Percentiles rank a stretch among this genome's conserved stretches.
phyloP scores from a whole-genome alignment of 2,888 invertebrate genomes.

The Epiblema foenella region DNA sequence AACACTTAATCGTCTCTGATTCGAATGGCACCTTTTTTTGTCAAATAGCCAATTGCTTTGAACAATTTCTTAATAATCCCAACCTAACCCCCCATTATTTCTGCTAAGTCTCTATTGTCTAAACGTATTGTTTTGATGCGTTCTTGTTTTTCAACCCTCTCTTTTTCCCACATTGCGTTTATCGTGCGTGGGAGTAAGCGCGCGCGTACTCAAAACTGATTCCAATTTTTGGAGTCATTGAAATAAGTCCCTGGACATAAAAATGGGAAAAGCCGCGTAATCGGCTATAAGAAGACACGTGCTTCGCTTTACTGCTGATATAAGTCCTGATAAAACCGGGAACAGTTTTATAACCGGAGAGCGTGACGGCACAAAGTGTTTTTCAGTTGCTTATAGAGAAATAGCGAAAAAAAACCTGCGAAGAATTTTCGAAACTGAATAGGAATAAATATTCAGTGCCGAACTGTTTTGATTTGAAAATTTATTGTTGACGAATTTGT shows the following conservation, averaged over 20 bases:
- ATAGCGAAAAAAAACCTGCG: no score
- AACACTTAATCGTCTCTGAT: no score
- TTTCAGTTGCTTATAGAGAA: background rate
- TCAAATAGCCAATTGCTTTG: background rate
- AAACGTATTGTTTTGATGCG: background rate
- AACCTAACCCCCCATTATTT: conserved; percentile 12
- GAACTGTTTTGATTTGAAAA: no score
- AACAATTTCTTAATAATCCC: background rate
- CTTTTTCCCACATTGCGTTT: background rate
- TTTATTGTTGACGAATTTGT: no score
- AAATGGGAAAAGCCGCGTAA: conserved; percentile 23
- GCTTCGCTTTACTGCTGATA: conserved; percentile 23
- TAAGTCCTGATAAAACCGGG: conserved; percentile 22
- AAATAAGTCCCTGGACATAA: conserved; percentile 11
- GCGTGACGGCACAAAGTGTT: background rate
- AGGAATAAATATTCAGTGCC: no score
- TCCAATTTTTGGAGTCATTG: background rate
- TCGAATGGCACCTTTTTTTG: no score
- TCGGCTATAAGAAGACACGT: conserved; percentile 29
- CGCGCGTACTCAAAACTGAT: background rate
- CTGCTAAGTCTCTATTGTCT: background rate
- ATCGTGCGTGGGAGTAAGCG: background rate
- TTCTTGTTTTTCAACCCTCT: background rate
- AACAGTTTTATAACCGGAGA: conserved; percentile 18
- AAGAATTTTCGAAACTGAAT: no score